Evolutionary conservation across 2,888 invertebrate species (phyloP), one percentile per base, ranked within the genome.

Genomic region (Eupithecia subfuscata): DNA sequence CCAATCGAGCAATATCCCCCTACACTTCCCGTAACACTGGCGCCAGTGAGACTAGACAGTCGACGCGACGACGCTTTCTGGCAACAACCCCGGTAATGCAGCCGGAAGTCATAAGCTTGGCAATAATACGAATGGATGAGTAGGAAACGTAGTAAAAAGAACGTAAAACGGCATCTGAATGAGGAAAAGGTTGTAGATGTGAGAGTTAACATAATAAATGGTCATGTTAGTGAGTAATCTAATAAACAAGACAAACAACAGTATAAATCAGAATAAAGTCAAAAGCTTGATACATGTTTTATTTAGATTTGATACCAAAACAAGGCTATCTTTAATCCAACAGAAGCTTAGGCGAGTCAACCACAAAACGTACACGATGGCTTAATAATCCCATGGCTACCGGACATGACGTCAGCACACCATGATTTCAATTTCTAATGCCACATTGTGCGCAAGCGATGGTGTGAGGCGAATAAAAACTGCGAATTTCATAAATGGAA

Each of bases 391-490:
- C 78, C 77, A 79, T 81, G 76, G 76, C 75, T 79, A 83, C 84
- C 86, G 90, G 89, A 90, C 82, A 77, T 89, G 89, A 89, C 88
- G 87, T 82, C 86, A 85, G 48, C 79, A 67, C 73, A 77, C 83
- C 83, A 85, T 86, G 78, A 84, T 87, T 87, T 82, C 80, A 82
- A 88, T 85, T 85, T 85, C 83, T 87, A 88, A 87, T 81, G 83
- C 82, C 84, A 84, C 79, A 87, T 89, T 88, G 85, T 84, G 84
- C 85, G 84, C 87, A 83, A 82, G 87, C 85, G 81, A 82, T 79
- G 78, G 67, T 77, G 79, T 77, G 79, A 77, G 71, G 70, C 73
- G 81, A 77, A 82, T 82, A 80, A 76, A 77, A 71, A 79, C 77
- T 80, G 72, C 72, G n/a, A 73, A 75, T 70, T 70, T 76, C 52